Conservation (phyloP, 2,797 vertebrate species). For the Eurystomus glaucurus region DNA sequence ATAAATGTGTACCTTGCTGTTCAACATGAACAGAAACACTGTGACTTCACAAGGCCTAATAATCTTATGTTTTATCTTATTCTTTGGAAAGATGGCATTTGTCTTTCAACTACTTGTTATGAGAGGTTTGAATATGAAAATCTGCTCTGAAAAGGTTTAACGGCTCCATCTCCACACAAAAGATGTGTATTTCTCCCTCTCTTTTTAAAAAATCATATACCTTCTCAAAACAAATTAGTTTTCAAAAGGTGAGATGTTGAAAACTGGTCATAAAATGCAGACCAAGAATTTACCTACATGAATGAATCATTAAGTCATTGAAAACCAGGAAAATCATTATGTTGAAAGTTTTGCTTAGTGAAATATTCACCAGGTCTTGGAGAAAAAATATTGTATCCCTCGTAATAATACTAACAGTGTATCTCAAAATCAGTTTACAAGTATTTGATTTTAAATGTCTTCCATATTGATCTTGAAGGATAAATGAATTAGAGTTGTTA, state of each 20-base stretch:
- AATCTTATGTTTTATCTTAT: background rate
- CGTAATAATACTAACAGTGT: background rate
- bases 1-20: background rate
- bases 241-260: background rate
- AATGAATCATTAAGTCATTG: background rate
- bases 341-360: background rate
- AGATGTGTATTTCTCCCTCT: background rate
- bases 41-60: background rate
- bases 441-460: background rate
- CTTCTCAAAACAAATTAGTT: background rate
- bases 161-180: background rate
- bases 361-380: background rate
- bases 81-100: background rate
- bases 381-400: background rate
- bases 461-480: background rate
- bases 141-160: background rate
- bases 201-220: background rate
- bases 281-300: background rate
- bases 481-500: background rate
- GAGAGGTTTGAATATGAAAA: background rate
- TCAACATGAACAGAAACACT: background rate
- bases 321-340: background rate
- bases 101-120: background rate
- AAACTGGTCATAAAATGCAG: background rate
- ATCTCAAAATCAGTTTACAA: background rate